Conservation (phyloP, 2,113 vertebrate genomes). For the Dicaeum eximium region DNA sequence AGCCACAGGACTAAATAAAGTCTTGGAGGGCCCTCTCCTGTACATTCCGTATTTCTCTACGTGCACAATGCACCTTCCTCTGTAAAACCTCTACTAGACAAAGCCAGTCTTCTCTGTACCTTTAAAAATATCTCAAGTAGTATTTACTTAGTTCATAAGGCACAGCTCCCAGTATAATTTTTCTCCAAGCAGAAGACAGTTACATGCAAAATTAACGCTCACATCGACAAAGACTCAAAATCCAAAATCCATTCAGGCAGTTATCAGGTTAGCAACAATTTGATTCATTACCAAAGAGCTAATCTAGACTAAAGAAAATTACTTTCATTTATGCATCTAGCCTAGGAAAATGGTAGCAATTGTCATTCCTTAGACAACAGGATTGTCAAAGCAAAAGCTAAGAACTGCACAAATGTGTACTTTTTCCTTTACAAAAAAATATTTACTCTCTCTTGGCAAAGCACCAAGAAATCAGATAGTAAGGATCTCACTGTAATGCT, state of each 20-base stretch:
- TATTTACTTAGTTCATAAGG: neutral
- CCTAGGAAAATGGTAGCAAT: neutral
- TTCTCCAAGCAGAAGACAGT: neutral
- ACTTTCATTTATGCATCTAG: neutral
- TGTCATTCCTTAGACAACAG: neutral
- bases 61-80: neutral
- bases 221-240: neutral
- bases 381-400: neutral
- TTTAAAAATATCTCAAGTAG: neutral
- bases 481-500: neutral
- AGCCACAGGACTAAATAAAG: constrained; percentile 61
- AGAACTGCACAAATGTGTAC: neutral
- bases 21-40: constrained; percentile 73
- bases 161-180: neutral
- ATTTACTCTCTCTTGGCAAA: neutral
- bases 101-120: neutral
- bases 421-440: neutral
- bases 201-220: neutral
- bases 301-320: neutral
- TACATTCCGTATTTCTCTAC: constrained; percentile 36
- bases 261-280: neutral
- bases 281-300: neutral
- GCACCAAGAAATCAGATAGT: neutral
- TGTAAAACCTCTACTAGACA: neutral
- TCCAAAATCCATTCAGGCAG: neutral